Base-by-base conservation (phyloP, 2,888 invertebrate genomes). In the Synanthedon myopaeformis region DNA sequence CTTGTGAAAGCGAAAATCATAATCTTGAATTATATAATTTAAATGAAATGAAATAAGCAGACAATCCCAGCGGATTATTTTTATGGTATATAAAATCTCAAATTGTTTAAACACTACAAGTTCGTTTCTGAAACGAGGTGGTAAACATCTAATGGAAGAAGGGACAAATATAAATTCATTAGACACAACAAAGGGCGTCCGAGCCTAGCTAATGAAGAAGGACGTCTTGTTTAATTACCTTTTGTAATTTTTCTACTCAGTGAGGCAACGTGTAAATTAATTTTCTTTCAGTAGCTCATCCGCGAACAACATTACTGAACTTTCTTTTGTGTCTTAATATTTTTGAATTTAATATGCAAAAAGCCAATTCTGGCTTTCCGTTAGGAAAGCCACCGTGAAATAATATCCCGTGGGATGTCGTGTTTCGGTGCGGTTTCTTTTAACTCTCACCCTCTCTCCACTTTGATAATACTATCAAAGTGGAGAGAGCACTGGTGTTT, bases 191-290 rank as follows among this genome's bases (percentile, higher is more conserved):
- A 79, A 79, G 71, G 73, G 72, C 76, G 74, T 69, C 75, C 70
- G 67, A 71, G 72, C 73, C 62, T 59, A 54, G 64, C 71, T 82
- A 85, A 84, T 80, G 78, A 84, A 82, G 83, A 85, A 78, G 70
- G 84, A 82, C 80, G 80, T 77, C 75, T 74, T 72, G 74, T 82
- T 71, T 83, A 82, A 83, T 86, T 84, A 82, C 78, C 79, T 80
- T 79, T 81, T 77, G 75, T 80, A 82, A 78, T 85, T 83, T 85
- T 84, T 85, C 69, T 73, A 68, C 73, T 73, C 73, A 79, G 72
- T 72, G 72, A 65, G 73, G 67, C 69, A 69, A 70, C 71, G 74
- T 77, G 77, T 79, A 82, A 83, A 81, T 79, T 79, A 76, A 79
- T 78, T 82, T 79, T 73, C 71, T 70, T 78, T 70, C 74, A 74